Conservation (phyloP, 1,140 invertebrate genomes). For the Uloborus diversus region DNA sequence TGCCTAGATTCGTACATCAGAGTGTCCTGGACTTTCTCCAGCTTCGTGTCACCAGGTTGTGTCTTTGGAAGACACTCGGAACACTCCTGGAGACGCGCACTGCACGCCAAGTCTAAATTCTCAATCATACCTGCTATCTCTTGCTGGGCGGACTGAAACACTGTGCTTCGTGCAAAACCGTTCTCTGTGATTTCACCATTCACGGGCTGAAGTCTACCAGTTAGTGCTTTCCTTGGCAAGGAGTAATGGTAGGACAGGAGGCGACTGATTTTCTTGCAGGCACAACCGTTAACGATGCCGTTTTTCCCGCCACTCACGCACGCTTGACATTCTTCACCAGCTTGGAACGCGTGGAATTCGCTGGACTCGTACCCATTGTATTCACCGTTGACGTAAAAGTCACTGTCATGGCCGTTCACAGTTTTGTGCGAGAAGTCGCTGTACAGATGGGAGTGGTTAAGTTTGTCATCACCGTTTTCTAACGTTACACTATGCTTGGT, state of each 20-base stretch:
- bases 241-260: slow-evolving; percentile 46
- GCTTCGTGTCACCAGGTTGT: slow-evolving; percentile 27
- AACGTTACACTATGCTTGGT: neutral
- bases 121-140: slow-evolving; percentile 74
- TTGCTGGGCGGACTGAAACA: slow-evolving; percentile 74
- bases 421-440: slow-evolving; percentile 12
- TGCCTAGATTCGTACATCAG: slow-evolving; percentile 80
- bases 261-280: slow-evolving; percentile 18
- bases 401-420: slow-evolving; percentile 18
- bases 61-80: slow-evolving; percentile 14
- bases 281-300: slow-evolving; percentile 31
- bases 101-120: slow-evolving; percentile 69
- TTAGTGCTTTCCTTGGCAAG: slow-evolving; percentile 30
- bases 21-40: slow-evolving; percentile 74
- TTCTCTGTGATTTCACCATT: slow-evolving; percentile 19
- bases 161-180: slow-evolving; percentile 9
- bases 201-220: neutral
- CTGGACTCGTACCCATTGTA: slow-evolving; percentile 50
- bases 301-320: slow-evolving; percentile 15
- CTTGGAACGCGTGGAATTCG: slow-evolving; percentile 17
- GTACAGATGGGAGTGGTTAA: neutral
- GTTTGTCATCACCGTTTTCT: slow-evolving; percentile 18
- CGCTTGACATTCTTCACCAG: neutral
- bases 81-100: slow-evolving; percentile 40
- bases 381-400: slow-evolving; percentile 50